Evolutionary conservation across 2,113 vertebrate species (phyloP), one percentile per base, ranked within the genome.

Genomic region (Oryzias melastigma): DNA sequence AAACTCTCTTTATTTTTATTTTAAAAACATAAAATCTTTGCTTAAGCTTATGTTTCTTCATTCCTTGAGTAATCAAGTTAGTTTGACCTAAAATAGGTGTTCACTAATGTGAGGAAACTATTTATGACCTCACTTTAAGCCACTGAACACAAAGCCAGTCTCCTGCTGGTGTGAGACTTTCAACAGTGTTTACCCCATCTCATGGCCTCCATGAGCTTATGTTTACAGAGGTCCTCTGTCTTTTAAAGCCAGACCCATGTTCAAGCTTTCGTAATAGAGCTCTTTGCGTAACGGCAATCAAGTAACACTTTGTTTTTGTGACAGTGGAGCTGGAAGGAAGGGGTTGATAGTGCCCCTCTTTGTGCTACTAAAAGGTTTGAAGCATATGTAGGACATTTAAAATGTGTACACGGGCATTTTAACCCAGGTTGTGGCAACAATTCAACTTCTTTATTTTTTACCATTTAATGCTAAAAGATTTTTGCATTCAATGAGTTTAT

Each of bases 161-260:
- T 66, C 43, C 49, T 20, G 27, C 49, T 27, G 44, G 71, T 71
- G 65, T 55, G 62, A 77, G 71, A 61, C 53, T 71, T 45, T 40
- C 14, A 68, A 56, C 62, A 51, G 50, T 51, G 65, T 73, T 84
- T 77, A 74, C 29, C 46, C 68, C 59, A 57, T 81, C 62, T 75
- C 19, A 13, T 61, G 74, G 73, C 58, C 52, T 77, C 46, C 62
- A 18, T 29, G 46, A 71, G 76, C 44, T 25, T 2, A 15, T 70
- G 62, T 78, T 85, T 77, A 84, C 75, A 83, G 67, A 79, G 82
- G 67, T 57, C 52, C 65, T 82, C 72, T 86, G 78, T 82, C 77
- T 57, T 78, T 81, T 77, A 62, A 74, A 58, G 54, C 66, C 79
- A 68, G 72, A 68, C 56, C 67, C 72, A 57, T 68, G 67, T 71